These are phyloP conservation scores for Nylanderia fulva DNA, from an alignment of 1,140 invertebrate genomes.

Conservation along the genomic window DNA sequence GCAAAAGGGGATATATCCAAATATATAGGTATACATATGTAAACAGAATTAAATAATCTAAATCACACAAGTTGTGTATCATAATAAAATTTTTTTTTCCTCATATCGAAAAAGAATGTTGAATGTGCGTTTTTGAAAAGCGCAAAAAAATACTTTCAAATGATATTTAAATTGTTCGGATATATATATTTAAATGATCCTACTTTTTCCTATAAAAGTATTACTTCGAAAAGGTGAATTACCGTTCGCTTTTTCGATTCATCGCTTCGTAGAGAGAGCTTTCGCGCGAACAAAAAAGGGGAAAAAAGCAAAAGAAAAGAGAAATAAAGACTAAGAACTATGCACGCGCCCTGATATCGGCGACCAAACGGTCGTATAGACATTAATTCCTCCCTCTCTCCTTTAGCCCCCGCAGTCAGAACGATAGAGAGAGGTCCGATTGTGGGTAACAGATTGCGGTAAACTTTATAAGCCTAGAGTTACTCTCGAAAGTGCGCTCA, in stretches of 20 bases:
- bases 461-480: slow-evolving; percentile 73
- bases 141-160: not conserved
- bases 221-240: not conserved
- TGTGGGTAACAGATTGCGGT: slow-evolving; percentile 73
- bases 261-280: not conserved
- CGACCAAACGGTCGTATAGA: not conserved
- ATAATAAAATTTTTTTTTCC: not conserved
- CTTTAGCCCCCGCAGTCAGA: not conserved
- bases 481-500: slow-evolving; percentile 64
- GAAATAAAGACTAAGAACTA: not conserved
- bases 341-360: not conserved
- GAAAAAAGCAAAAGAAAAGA: not conserved
- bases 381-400: not conserved
- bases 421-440: slow-evolving; percentile 46
- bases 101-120: not conserved
- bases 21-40: too few species aligned
- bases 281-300: not conserved
- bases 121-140: not conserved
- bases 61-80: not conserved
- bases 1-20: not conserved
- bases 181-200: not conserved
- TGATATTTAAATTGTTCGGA: not conserved
- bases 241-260: slow-evolving; percentile 2
- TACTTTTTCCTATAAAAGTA: not conserved
- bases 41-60: not conserved